Base-by-base conservation (phyloP, 1,140 invertebrate genomes). In the Drosophila mayri region DNA sequence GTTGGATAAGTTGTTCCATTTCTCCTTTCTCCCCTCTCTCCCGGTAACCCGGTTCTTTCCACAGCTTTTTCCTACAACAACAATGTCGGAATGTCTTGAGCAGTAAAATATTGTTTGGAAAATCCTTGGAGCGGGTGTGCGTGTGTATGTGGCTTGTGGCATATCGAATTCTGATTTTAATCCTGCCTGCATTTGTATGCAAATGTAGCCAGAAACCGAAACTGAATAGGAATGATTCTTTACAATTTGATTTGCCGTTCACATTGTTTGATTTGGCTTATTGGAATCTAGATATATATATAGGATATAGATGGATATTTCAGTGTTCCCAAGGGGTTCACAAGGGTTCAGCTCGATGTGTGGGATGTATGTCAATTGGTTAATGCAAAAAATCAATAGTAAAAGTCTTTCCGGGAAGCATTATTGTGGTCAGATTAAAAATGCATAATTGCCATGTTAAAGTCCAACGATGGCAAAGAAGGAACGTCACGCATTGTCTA, bases 391-490 rank as follows among this genome's bases (percentile, higher is more conserved):
- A 90, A 88, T 88, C 84, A 85, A 88, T 88, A 84, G 49, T 14
- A 37, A 66, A 78, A 74, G 41, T 47, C 50, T 61, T 90, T 88
- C 81, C 73, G 46, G 77, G 85, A 84, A 90, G 68, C 66, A 72
- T 49, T 59, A 63, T 64, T 76, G 61, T 61, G 32, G 28, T 62
- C 49, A 74, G 64, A 87, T 87, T 67, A 80, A 84, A 77, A 84
- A 87, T 87, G 77, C 84, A 88, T 84, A 90, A 78, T 78, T 81
- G 59, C 67, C 65, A 71, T 79, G 59, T 54, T 64, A 73, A 61
- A 66, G 62, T 54, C 30, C 37, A 43, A 12, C 11, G 49, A 16
- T 14, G 30, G 38, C 30, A n/a, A 35, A 16, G 58, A n/a, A 61
- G 32, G 32, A 49, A 16, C 35, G 74, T 41, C 68, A 88, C 76